phyloP scores from a whole-genome alignment of 2,888 invertebrate species.

The Agrilus mali region DNA sequence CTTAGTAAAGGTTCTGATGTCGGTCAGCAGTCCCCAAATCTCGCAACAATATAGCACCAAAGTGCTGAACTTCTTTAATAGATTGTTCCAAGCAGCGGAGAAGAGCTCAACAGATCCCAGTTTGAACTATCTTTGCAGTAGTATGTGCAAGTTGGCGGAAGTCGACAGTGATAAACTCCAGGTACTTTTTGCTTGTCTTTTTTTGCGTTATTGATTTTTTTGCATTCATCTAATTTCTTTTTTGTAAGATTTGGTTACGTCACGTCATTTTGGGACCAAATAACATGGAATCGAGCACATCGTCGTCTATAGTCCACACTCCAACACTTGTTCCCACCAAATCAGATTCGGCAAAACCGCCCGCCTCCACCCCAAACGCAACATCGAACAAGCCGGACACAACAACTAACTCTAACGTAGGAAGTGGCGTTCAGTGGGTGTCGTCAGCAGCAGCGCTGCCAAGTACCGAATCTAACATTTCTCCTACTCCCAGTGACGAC shows the following conservation, averaged over 20 bases:
- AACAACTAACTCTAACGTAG: conserved; percentile 11
- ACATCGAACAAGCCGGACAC: background rate
- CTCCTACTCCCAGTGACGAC: conserved; percentile 32
- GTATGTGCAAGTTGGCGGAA: conserved; percentile 51
- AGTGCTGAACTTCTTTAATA: conserved; percentile 70
- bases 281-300: conserved; percentile 32
- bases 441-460: conserved; percentile 23
- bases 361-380: background rate
- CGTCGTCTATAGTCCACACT: conserved; percentile 39
- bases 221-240: background rate
- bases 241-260: conserved; percentile 38
- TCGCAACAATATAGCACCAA: conserved; percentile 60
- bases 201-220: background rate
- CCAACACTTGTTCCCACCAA: conserved; percentile 38
- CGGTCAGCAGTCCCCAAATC: conserved; percentile 63
- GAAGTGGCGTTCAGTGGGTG: conserved; percentile 27
- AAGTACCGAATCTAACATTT: conserved; percentile 18
- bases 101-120: conserved; percentile 48
- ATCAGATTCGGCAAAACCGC: conserved; percentile 20
- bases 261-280: conserved; percentile 51
- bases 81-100: conserved; percentile 52
- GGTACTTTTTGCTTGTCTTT: conserved; percentile 8
- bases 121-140: conserved; percentile 52
- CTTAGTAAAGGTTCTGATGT: conserved; percentile 66
- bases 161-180: conserved; percentile 52